Base-by-base conservation (phyloP, 2,888 invertebrate species). In the Ypsolopha scabrella region DNA sequence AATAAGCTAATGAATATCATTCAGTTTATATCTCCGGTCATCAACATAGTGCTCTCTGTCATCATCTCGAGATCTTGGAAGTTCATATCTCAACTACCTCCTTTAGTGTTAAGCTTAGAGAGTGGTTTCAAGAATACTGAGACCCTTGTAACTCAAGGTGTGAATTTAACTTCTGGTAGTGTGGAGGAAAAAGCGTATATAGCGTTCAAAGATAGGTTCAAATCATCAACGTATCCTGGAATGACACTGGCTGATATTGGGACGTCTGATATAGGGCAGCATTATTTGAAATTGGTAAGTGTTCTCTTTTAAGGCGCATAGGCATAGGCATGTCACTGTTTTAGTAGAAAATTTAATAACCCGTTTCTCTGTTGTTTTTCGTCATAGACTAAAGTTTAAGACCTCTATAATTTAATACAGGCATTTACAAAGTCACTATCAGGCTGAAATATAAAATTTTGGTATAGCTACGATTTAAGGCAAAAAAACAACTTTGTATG, bases 81-180 rank as follows among this genome's bases (percentile, higher is more conserved):
- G 55, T 86, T 86, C 52, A 65, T 86, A 48, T 70, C 75, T 0
- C 87, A 90, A 57, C 73, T 93, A n/a, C 91, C 92, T 0, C 78
- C 91, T 0, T 70, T 92, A 54, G 68, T 70, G 0, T 77, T 93
- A 24, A 82, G 80, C 33, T 70, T 92, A 34, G 65, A 75, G 52
- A 75, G 87, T 52, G 80, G 80, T 0, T 86, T 81, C 56, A 59
- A 57, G 39, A 56, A 57, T 1, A 83, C 86, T 0, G 65, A 82
- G 57, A 81, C 81, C 1, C 57, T 86, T 2, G 35, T 86, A 44
- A 75, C 83, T 4, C 62, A 72, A 55, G 57, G 51, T 2, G 53
- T 51, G 0, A 71, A 77, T 51, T 50, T 75, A 7, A 68, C 67
- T 4, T 74, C 68, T 1, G 62, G 55, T 8, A 73, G 71, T 39